phyloP scores from a whole-genome alignment of 2,888 invertebrate species.

The Drepana falcataria region DNA sequence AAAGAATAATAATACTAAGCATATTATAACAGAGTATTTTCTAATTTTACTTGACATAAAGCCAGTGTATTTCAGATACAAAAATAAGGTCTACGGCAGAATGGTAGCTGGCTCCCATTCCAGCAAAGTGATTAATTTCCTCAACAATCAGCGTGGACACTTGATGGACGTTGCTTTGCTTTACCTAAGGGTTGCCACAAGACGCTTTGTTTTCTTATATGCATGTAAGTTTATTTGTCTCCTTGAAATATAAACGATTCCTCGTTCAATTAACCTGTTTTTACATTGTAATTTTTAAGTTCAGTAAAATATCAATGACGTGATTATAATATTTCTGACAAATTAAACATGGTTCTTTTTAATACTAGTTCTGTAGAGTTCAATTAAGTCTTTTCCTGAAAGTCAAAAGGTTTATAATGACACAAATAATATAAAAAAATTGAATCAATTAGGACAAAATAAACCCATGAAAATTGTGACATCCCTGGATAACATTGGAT shows the following conservation, averaged over 20 bases:
- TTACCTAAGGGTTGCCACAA: constrained; percentile 30
- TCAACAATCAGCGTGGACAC: constrained; percentile 47
- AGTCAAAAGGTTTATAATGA: no score
- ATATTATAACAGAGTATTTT: neutral
- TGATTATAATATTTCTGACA: no score
- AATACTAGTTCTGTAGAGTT: no score
- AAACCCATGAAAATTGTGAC: constrained; percentile 3
- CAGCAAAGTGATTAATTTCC: constrained; percentile 52
- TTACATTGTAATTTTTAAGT: no score
- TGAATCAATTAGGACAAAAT: no score
- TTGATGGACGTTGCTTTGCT: constrained; percentile 46
- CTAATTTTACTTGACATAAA: neutral
- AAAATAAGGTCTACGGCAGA: constrained; percentile 2
- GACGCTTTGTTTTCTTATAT: neutral
- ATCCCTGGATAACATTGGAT: constrained; percentile 23
- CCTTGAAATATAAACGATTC: no score
- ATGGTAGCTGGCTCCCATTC: constrained; percentile 16
- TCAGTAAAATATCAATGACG: no score
- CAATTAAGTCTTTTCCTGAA: no score
- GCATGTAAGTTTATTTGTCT: neutral
- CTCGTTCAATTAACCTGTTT: no score
- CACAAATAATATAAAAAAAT: no score
- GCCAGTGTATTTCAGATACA: constrained; percentile 2
- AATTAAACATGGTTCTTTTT: no score
- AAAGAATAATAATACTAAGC: no score